Evolutionary conservation across 2,888 invertebrate species (phyloP).

Genomic region (Ganaspis brasiliensis): DNA sequence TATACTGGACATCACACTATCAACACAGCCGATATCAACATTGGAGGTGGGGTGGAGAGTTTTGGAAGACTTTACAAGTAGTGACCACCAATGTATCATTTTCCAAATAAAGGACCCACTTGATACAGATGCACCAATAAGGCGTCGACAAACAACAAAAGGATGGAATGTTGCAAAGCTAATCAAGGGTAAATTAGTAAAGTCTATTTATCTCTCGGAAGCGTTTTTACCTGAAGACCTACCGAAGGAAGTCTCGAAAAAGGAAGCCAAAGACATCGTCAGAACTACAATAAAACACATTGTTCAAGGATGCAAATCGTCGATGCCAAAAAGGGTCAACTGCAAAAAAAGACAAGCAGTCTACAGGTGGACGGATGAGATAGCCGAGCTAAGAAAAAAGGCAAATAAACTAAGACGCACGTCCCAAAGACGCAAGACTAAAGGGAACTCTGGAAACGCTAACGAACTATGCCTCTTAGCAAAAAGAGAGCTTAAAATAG

Average conservation of each 20-base stretch:
- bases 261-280: too few relatives aligned
- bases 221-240: neutral
- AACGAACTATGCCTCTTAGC: slow-evolving; percentile 38
- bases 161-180: slow-evolving; percentile 46
- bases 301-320: too few relatives aligned
- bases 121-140: neutral
- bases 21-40: slow-evolving; percentile 39
- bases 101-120: too few relatives aligned
- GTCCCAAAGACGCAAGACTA: slow-evolving; percentile 47
- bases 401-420: slow-evolving; percentile 48
- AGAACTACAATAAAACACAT: too few relatives aligned
- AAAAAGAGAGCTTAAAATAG: slow-evolving; percentile 33
- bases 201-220: too few relatives aligned
- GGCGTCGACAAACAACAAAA: neutral
- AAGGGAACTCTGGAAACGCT: neutral
- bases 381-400: slow-evolving; percentile 1
- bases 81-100: slow-evolving; percentile 57
- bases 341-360: too few relatives aligned
- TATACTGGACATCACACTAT: slow-evolving; percentile 50
- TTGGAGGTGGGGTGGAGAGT: too few relatives aligned
- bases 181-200: slow-evolving; percentile 35
- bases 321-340: too few relatives aligned
- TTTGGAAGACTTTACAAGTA: slow-evolving; percentile 51
- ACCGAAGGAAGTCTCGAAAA: neutral
- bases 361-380: too few relatives aligned